A percentile compares a stretch with the other conserved stretches of the same genome.
phyloP scores from a whole-genome alignment of 2,888 invertebrate species.

The Pardosa pseudoannulata region DNA sequence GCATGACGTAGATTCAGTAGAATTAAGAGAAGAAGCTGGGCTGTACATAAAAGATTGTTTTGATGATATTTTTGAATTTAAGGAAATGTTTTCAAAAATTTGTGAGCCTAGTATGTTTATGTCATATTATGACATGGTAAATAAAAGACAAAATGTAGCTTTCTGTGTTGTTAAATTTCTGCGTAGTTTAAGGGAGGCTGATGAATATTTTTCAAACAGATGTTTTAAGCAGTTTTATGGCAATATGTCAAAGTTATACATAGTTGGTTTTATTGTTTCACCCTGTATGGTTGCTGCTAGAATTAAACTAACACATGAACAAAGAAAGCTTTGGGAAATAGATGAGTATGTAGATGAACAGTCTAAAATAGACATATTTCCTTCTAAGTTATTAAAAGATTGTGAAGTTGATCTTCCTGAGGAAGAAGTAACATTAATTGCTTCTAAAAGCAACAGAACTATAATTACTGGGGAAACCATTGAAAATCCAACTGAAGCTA shows the following conservation, averaged over 20 bases:
- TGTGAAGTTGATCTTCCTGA: neutral
- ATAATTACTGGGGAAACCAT: neutral
- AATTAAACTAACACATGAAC: constrained; percentile 26
- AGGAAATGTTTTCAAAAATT: neutral
- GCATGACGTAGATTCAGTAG: constrained; percentile 38
- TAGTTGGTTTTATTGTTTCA: constrained; percentile 55
- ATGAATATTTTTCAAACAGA: constrained; percentile 15
- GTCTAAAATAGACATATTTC: neutral
- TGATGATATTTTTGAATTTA: constrained; percentile 23
- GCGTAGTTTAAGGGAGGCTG: too few relatives aligned
- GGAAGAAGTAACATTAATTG: neutral
- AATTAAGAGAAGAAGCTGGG: constrained; percentile 17
- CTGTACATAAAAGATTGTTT: constrained; percentile 41
- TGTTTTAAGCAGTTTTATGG: constrained; percentile 24
- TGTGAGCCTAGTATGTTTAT: neutral
- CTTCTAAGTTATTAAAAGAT: neutral
- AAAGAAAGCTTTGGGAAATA: constrained; percentile 48
- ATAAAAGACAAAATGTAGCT: constrained; percentile 38
- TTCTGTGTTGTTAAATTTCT: constrained; percentile 31
- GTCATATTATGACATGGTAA: constrained; percentile 9
- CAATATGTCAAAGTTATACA: constrained; percentile 37
- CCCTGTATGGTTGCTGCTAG: constrained; percentile 43
- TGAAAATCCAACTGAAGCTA: constrained; percentile 1
- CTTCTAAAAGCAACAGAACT: constrained; percentile 39
- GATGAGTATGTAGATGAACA: constrained; percentile 14